phyloP scores from a whole-genome alignment of 1,140 invertebrate species.

The Anastatus disparis region DNA sequence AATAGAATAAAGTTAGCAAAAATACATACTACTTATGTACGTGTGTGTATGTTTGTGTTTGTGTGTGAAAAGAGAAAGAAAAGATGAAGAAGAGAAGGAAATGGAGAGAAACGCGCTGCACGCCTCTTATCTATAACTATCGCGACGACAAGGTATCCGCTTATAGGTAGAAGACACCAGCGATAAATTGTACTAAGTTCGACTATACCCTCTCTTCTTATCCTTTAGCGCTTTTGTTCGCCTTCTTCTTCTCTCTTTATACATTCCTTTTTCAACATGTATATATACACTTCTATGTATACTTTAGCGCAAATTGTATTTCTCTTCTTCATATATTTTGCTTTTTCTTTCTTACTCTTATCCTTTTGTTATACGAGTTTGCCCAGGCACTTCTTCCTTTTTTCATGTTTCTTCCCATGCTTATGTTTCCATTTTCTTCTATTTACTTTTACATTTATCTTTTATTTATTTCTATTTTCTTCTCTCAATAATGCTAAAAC shows the following conservation, averaged over 20 bases:
- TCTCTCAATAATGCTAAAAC: too few species aligned
- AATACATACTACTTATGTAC: too few species aligned
- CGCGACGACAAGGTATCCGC: constrained; percentile 36
- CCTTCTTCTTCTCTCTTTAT: background rate
- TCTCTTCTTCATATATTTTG: constrained; percentile 8
- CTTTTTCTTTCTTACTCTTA: background rate
- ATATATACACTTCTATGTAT: constrained; percentile 12
- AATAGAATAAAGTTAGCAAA: background rate
- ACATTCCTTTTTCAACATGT: too few species aligned
- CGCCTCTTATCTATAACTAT: constrained; percentile 35
- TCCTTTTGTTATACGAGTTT: background rate
- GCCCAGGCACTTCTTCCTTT: background rate
- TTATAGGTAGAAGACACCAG: constrained; percentile 29
- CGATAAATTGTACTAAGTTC: constrained; percentile 30
- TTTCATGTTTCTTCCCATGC: background rate
- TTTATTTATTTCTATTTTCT: too few species aligned
- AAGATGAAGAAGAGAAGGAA: background rate
- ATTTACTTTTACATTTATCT: background rate
- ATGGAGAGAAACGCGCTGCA: background rate
- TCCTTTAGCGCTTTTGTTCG: constrained; percentile 4
- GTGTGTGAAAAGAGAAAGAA: background rate
- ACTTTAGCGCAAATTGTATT: constrained; percentile 30
- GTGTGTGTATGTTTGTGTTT: too few species aligned
- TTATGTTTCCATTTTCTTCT: constrained; percentile 3
- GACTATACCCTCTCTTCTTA: background rate